Evolutionary conservation across 2,797 vertebrate genomes (phyloP).

Genomic region (Coregonus suidteri): DNA sequence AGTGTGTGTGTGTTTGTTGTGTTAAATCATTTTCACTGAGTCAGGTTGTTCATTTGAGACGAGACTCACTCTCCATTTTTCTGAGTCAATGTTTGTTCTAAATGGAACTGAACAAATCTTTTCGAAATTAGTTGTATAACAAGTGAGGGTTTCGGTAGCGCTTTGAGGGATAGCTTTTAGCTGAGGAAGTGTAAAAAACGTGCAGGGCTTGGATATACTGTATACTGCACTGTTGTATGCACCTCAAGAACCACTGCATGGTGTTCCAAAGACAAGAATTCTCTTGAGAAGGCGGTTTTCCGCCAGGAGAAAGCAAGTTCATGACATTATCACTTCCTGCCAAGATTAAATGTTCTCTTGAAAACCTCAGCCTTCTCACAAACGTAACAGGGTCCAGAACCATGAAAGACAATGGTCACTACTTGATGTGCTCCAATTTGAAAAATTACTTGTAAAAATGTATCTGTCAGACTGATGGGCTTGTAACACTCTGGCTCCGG

Average conservation of each 20-base stretch:
- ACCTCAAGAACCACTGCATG: neutral
- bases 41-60: neutral
- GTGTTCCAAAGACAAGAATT: neutral
- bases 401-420: slow-evolving; percentile 26
- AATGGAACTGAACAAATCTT: neutral
- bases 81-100: neutral
- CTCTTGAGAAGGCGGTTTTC: neutral
- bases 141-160: neutral
- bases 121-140: neutral
- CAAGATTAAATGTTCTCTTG: slow-evolving; percentile 14
- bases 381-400: slow-evolving; percentile 29
- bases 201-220: neutral
- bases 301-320: slow-evolving; percentile 8
- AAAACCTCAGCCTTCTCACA: slow-evolving; percentile 13
- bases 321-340: slow-evolving; percentile 34
- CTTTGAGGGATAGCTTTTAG: neutral
- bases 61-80: no score
- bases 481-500: no score
- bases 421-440: slow-evolving; percentile 30
- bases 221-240: neutral
- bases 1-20: slow-evolving; percentile 10
- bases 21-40: slow-evolving; percentile 27
- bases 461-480: slow-evolving; percentile 1
- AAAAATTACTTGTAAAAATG: slow-evolving; percentile 40
- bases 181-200: neutral